Evolutionary conservation across 2,113 vertebrate species (phyloP), one percentile per base, ranked within the genome.

Genomic region (Spheniscus mendiculus): DNA sequence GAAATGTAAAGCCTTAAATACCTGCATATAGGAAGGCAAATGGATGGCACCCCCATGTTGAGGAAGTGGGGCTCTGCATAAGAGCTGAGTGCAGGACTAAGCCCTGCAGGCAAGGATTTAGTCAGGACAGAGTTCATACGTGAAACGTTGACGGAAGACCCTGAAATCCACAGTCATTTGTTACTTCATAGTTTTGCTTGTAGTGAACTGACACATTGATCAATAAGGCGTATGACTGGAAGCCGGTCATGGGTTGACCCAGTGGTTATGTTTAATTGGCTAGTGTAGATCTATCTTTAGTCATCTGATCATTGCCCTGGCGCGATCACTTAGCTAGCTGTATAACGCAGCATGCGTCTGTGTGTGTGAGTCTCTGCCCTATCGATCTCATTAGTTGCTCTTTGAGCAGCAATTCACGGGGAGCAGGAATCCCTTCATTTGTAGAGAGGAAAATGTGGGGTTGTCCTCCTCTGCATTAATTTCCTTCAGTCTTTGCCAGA

Each of bases 261-360:
- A 15, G 36, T 27, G 20, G 32, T 9, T 72, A 15, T 49, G 38
- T 62, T 63, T 47, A 69, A 80, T 59, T 73, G 62, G 25, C 38
- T 70, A 34, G 15, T 38, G 20, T 50, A 14, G 40, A 27, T 44
- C 19, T 6, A 15, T 87, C 6, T 62, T 50, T 17, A 40, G 23
- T 26, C 36, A 23, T 22, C 34, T 70, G 1, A 25, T 76, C 12
- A 6, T 47, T 50, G 49, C 26, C 58, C 74, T 49, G 38, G 5
- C 0, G 2, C 2, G 2, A 5, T 42, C 66, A 4, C 52, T 72
- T 59, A 21, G 16, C 52, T 63, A 18, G 1, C 34, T 30, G 6
- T n/a, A 18, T 4, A 26, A 50, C 38, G 49, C 27, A 70, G 11
- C 17, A 13, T 12, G 7, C 1, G 1, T 23, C 10, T 65, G 32